Evolutionary conservation across 2,797 vertebrate species (phyloP), one percentile per base, ranked within the genome.

Genomic region (Glyptemys insculpta): DNA sequence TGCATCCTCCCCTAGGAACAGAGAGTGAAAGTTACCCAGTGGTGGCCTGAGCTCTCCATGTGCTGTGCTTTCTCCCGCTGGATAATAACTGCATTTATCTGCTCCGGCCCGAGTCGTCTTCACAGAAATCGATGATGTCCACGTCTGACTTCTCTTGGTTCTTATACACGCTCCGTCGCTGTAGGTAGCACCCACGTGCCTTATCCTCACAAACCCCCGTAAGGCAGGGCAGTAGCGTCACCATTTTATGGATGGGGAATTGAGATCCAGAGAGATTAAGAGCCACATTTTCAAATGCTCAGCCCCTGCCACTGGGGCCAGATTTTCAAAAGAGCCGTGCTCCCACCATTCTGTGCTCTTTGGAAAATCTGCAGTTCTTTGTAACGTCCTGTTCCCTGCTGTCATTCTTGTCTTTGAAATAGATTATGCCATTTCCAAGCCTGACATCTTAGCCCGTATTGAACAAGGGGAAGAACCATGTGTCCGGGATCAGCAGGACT

Each of bases 391-490:
- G 78, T 21, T 34, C 50, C 6, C 53, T 12, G 11, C 41, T 27
- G 5, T 81, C 5, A 56, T 74, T 91, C 34, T 41, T 72, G 11
- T 23, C n/a, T 80, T 94, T 68, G 96, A 65, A 18, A 81, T 96
- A 98, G 98, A 98, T 97, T 98, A 98, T 97, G 98, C 98, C 83
- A 98, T 98, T 92, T 98, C 98, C 96, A 98, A 98, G 90, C 98
- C 98, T 2, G 98, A 98, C 54, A 97, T 98, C 80, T 93, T 98
- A 97, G 98, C 98, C 10, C 98, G 98, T 95, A 97, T 98, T 14
- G 98, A 98, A 85, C 97, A 97, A 4, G 97, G 98, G 34, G 97
- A 98, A 62, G 97, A 98, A 12, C 25, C 96, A 0, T 94, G 62
- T 68, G 76, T 84, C 92, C 94, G 97, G 96, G 98, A 95, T 1